Evolutionary conservation across 2,113 vertebrate genomes (phyloP), one percentile per base, ranked within the genome.

Genomic region (Epinephelus cyanopodus): DNA sequence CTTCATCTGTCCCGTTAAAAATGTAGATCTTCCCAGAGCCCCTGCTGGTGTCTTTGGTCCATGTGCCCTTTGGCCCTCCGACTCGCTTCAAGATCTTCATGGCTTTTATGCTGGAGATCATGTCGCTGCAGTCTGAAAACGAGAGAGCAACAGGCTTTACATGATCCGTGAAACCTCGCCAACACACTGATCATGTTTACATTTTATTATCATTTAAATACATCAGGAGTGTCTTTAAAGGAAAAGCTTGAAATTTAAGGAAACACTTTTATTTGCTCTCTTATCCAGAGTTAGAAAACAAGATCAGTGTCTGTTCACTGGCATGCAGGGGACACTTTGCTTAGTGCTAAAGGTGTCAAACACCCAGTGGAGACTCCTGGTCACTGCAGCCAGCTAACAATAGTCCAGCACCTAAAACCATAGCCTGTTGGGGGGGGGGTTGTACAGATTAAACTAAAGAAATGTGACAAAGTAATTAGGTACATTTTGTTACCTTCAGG

Each of bases 71-170:
- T 3, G 95, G 2, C 17, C 96, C 95, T 10, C 98, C 98, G 0
- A 97, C 95, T 23, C 96, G 94, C 93, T 99, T 99, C 78, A 99
- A 83, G 85, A 99, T 98, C 95, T 99, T 99, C 98, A 99, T 98
- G 89, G 97, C 97, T 83, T 96, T 98, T 86, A 99, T 95, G 4
- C 95, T 97, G 52, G 97, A 96, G 63, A 99, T 96, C 87, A 98
- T 97, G 92, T 99, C 96, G 0, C 95, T 96, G 92, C 98, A 99
- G 74, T 98, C 98, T 99, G 89, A n/a, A 74, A 50, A 21, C 13
- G 56, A 83, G 63, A 66, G 9, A 64, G 19, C 3, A 11, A 71
- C 50, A 71, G 17, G 21, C 5, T 53, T 56, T 61, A 63, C 15
- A 72, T 17, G 3, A 66, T 12, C 29, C 21, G 6, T 45, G 53